Percentiles rank a stretch among this genome's conserved stretches.
These are phyloP conservation scores for Scaptomyza parva DNA, from an alignment of 2,888 invertebrate species.

Conservation along the genomic window DNA sequence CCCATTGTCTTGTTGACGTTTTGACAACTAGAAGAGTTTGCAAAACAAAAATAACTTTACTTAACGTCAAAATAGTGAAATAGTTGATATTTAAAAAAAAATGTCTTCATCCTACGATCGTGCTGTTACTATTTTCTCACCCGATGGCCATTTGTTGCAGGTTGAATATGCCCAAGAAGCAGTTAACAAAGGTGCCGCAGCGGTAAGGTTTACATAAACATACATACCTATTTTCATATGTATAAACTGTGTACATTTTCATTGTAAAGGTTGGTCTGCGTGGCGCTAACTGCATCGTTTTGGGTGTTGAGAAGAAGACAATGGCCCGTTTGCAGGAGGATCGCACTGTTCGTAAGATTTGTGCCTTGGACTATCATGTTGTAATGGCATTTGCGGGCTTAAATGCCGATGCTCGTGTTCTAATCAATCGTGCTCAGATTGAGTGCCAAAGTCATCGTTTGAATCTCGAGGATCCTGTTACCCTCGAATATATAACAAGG, in stretches of 20 bases:
- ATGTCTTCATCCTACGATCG: conserved; percentile 98
- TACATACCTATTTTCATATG: neutral
- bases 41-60: neutral
- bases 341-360: conserved; percentile 98
- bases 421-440: conserved; percentile 98
- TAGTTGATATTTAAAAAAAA: conserved; percentile 76
- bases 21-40: conserved; percentile 45
- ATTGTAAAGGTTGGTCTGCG: conserved; percentile 95
- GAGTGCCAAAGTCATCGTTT: conserved; percentile 99
- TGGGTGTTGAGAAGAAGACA: conserved; percentile 99
- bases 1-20: conserved; percentile 55
- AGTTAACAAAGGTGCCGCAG: conserved; percentile 99
- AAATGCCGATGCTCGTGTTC: conserved; percentile 98
- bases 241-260: neutral
- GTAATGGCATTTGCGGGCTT: conserved; percentile 99
- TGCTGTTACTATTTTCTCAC: conserved; percentile 99
- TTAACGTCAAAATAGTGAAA: conserved; percentile 11
- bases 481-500: conserved; percentile 96
- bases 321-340: conserved; percentile 99
- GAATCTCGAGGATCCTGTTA: conserved; percentile 99
- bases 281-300: conserved; percentile 96
- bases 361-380: conserved; percentile 98
- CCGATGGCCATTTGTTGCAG: conserved; percentile 99
- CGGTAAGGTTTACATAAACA: conserved; percentile 89
- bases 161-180: conserved; percentile 99